Evolutionary conservation across 2,797 vertebrate species (phyloP).

Genomic region (Syngnathus rostellatus): DNA sequence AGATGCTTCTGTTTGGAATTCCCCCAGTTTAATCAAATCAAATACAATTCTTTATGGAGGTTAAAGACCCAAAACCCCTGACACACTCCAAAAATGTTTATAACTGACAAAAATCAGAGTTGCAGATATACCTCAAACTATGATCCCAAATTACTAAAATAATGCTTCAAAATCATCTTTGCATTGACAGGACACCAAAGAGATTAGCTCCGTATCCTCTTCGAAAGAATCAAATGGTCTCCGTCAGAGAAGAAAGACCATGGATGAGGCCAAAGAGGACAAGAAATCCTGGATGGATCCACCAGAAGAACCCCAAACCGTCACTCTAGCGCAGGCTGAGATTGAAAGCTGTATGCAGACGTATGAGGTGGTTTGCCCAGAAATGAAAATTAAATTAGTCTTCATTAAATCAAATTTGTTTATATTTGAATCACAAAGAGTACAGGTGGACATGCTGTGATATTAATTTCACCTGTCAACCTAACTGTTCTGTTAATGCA

Average conservation of each 20-base stretch:
- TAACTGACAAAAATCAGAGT: not conserved
- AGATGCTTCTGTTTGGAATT: not conserved
- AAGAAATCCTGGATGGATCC: slow-evolving; percentile 87
- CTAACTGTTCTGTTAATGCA: slow-evolving; percentile 34
- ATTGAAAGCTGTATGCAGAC: slow-evolving; percentile 93
- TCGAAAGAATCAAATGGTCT: slow-evolving; percentile 46
- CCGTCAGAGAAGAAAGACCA: slow-evolving; percentile 41
- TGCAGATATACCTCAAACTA: no score
- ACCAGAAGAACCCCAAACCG: slow-evolving; percentile 71
- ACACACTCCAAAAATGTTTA: not conserved
- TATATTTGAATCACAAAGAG: no score
- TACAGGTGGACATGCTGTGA: no score
- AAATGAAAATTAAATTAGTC: not conserved
- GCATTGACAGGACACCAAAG: slow-evolving; percentile 39
- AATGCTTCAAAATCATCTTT: not conserved
- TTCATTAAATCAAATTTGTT: no score
- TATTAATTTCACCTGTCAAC: not conserved
- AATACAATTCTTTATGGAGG: no score
- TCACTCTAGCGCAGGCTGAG: slow-evolving; percentile 81
- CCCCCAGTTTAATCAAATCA: no score
- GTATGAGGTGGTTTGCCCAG: slow-evolving; percentile 72
- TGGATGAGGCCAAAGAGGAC: slow-evolving; percentile 40
- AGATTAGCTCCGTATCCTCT: slow-evolving; percentile 24
- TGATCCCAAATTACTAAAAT: no score
- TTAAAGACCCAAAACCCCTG: no score